Evolutionary conservation across 1,140 invertebrate genomes (phyloP).

Genomic region (Dufourea novaeangliae): DNA sequence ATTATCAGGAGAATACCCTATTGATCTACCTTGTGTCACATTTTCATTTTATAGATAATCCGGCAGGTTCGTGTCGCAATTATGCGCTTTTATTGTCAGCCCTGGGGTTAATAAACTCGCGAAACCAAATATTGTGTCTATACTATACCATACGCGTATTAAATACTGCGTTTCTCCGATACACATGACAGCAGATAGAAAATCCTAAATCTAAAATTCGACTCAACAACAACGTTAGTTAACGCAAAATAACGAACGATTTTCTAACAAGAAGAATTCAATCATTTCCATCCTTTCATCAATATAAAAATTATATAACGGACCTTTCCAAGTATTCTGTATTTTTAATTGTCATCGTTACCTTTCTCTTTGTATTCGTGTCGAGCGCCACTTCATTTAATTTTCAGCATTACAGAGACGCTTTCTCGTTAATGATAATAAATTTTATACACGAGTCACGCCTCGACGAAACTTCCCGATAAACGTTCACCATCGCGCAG

Average conservation of each 20-base stretch:
- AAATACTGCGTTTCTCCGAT: no score
- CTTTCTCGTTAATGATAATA: neutral
- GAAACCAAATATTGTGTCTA: neutral
- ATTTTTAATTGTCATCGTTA: neutral
- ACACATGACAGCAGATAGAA: no score
- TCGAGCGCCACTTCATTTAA: neutral
- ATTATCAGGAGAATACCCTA: neutral
- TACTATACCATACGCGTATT: neutral
- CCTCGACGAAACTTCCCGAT: neutral
- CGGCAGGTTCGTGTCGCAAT: neutral
- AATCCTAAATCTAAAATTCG: no score
- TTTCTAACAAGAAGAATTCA: no score
- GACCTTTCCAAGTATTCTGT: neutral
- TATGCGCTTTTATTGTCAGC: neutral
- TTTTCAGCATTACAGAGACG: neutral
- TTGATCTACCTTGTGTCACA: neutral
- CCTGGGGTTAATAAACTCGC: neutral
- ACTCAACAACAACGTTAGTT: no score
- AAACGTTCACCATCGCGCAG: neutral
- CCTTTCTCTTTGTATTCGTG: neutral
- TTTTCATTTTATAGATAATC: neutral
- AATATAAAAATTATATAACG: no score
- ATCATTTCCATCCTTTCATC: no score
- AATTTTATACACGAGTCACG: neutral
- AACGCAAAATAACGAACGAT: no score